Evolutionary conservation across 1,140 invertebrate species (phyloP).

Genomic region (Euura lappo): DNA sequence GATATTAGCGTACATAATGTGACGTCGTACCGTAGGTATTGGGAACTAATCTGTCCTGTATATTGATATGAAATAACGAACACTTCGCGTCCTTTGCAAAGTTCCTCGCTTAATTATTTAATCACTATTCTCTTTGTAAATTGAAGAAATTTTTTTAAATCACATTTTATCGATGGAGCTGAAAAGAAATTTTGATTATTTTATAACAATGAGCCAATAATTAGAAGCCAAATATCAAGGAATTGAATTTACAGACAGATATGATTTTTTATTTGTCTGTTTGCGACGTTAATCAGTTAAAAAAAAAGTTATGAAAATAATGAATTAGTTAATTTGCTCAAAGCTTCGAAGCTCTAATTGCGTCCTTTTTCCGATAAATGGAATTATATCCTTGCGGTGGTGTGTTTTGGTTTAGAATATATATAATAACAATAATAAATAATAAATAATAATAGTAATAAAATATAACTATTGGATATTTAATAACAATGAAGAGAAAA

Average conservation of each 20-base stretch:
- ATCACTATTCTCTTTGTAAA: no score
- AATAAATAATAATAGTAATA: slow-evolving; percentile 12
- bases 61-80: not conserved
- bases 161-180: no score
- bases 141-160: no score
- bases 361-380: slow-evolving; percentile 2
- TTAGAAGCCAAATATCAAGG: no score
- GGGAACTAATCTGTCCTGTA: slow-evolving; percentile 8
- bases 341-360: slow-evolving; percentile 9
- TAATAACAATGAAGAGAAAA: not conserved
- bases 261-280: not conserved
- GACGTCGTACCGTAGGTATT: not conserved
- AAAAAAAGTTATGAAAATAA: not conserved
- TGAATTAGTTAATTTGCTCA: slow-evolving; percentile 13
- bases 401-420: slow-evolving; percentile 17
- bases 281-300: not conserved
- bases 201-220: no score
- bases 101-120: slow-evolving; percentile 5
- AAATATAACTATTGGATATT: slow-evolving; percentile 20
- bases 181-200: no score
- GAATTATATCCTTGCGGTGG: slow-evolving; percentile 20
- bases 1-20: not conserved
- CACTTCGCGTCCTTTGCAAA: slow-evolving; percentile 12
- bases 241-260: no score
- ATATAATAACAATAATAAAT: no score